These are phyloP conservation scores for Oxytorus armatus DNA, from an alignment of 2,888 invertebrate species.

Conservation along the genomic window DNA sequence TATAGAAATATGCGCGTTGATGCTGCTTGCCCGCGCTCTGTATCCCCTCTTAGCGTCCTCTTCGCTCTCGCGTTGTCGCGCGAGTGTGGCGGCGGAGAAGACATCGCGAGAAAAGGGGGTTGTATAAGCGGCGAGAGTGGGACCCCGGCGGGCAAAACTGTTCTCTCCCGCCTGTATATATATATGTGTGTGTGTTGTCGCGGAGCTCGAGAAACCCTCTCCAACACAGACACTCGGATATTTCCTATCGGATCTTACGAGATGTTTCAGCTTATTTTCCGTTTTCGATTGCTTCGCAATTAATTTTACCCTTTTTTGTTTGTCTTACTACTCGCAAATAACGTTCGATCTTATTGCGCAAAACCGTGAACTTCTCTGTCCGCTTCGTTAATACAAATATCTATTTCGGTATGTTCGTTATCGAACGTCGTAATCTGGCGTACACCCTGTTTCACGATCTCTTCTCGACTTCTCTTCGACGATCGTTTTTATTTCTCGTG, in stretches of 20 bases:
- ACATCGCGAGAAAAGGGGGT: slow-evolving; percentile 72
- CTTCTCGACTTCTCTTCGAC: slow-evolving; percentile 19
- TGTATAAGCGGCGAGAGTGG: slow-evolving; percentile 45
- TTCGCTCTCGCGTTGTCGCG: slow-evolving; percentile 62
- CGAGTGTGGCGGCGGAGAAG: slow-evolving; percentile 47
- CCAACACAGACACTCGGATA: background rate
- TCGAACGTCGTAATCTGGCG: slow-evolving; percentile 76
- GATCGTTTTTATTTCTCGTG: slow-evolving; percentile 18
- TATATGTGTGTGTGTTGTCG: no score
- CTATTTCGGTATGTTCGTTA: slow-evolving; percentile 77
- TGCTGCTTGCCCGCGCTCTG: slow-evolving; percentile 69
- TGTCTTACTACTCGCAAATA: slow-evolving; percentile 23
- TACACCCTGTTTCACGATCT: slow-evolving; percentile 71
- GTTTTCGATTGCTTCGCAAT: slow-evolving; percentile 45
- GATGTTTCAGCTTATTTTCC: slow-evolving; percentile 52
- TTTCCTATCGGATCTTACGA: slow-evolving; percentile 59
- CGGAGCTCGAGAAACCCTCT: slow-evolving; percentile 12
- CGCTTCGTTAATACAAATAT: slow-evolving; percentile 81
- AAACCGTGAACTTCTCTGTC: slow-evolving; percentile 29
- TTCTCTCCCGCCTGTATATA: no score
- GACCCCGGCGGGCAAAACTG: slow-evolving; percentile 47
- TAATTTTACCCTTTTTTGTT: slow-evolving; percentile 44
- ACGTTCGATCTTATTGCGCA: slow-evolving; percentile 24
- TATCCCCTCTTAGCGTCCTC: slow-evolving; percentile 31
- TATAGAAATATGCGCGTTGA: slow-evolving; percentile 83